These are phyloP conservation scores for Cryptocheilus praepositus DNA, from an alignment of 2,888 invertebrate species.

Conservation along the genomic window DNA sequence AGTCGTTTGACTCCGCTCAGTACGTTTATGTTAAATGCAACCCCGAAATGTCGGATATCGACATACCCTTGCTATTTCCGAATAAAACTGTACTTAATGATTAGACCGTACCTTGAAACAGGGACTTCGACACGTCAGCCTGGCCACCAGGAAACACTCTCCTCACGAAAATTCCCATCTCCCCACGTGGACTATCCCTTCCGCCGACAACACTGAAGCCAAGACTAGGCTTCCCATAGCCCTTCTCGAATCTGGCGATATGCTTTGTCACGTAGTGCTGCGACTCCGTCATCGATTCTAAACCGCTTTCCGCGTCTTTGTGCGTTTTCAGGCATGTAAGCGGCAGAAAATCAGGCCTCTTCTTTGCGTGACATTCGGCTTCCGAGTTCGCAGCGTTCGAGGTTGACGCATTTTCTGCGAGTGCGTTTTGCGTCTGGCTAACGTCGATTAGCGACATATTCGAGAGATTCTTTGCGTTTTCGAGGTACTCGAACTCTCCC, in stretches of 20 bases:
- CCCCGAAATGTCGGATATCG: no score
- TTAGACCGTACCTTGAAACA: slow-evolving; percentile 47
- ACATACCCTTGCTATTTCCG: no score
- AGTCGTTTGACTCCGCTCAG: no score
- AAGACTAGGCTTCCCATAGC: slow-evolving; percentile 78
- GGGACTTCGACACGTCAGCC: slow-evolving; percentile 77
- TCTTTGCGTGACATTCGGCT: slow-evolving; percentile 33
- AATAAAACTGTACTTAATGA: no score
- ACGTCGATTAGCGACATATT: slow-evolving; percentile 60
- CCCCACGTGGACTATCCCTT: slow-evolving; percentile 78
- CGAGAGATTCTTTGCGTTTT: slow-evolving; percentile 64
- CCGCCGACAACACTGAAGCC: slow-evolving; percentile 82
- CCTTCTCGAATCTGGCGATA: slow-evolving; percentile 75
- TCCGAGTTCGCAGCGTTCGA: slow-evolving; percentile 10
- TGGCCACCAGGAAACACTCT: slow-evolving; percentile 79
- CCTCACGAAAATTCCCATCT: slow-evolving; percentile 80
- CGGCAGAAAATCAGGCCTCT: slow-evolving; percentile 67
- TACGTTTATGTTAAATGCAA: no score
- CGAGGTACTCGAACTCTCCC: slow-evolving; percentile 61
- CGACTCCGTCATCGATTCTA: slow-evolving; percentile 55
- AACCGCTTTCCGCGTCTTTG: slow-evolving; percentile 50
- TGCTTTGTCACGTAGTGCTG: slow-evolving; percentile 67
- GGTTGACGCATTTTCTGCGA: slow-evolving; percentile 25
- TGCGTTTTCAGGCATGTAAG: slow-evolving; percentile 55
- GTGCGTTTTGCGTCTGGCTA: slow-evolving; percentile 36